Conservation (phyloP, 2,113 vertebrate species). For the Callospermophilus lateralis region DNA sequence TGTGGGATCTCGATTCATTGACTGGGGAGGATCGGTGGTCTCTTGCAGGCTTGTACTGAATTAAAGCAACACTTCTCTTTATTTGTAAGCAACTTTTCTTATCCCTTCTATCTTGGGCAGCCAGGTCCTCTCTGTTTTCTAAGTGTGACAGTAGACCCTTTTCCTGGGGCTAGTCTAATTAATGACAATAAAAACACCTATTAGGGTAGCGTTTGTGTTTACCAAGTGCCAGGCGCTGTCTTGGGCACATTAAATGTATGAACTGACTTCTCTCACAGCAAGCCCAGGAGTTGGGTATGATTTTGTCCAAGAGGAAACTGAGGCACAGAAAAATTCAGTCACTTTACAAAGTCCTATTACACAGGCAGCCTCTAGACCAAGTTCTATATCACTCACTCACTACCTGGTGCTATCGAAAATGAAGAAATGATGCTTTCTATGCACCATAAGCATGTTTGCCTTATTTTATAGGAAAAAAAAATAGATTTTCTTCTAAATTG, state of each 20-base stretch:
- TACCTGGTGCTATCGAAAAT: not conserved
- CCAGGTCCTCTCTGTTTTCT: not conserved
- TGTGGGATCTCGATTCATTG: not conserved
- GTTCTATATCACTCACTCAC: slow-evolving; percentile 8
- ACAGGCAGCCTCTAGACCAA: not conserved
- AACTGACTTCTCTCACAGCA: not conserved
- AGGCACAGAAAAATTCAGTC: not conserved
- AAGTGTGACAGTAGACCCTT: not conserved
- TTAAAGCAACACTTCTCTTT: not conserved
- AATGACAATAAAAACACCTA: not conserved
- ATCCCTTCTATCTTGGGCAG: not conserved
- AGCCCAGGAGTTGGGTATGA: not conserved
- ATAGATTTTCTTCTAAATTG: not conserved
- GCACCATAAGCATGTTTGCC: too few relatives aligned
- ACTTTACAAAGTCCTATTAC: not conserved
- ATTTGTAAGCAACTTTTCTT: not conserved
- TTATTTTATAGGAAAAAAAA: slow-evolving; percentile 42
- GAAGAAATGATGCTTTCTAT: not conserved
- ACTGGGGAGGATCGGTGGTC: not conserved
- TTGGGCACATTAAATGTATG: not conserved
- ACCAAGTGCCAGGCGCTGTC: not conserved
- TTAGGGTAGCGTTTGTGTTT: not conserved
- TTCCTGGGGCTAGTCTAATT: not conserved
- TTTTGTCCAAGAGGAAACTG: slow-evolving; percentile 22
- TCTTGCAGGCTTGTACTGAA: not conserved